Conservation (phyloP, 1,140 invertebrate genomes). For the Sarcophaga bullata region DNA sequence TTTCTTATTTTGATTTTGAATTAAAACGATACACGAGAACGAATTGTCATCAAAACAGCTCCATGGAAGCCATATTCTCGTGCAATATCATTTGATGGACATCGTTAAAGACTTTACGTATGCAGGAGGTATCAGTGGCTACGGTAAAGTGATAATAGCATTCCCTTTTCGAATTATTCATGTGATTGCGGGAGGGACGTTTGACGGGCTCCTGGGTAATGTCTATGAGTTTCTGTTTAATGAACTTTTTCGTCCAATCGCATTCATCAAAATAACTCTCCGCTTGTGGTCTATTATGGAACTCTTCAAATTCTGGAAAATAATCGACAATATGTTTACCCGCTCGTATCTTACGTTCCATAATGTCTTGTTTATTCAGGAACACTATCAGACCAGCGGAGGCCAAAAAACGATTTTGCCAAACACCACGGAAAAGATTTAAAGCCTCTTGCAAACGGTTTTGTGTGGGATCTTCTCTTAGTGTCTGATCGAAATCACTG, state of each 20-base stretch:
- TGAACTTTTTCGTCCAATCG: slow-evolving; percentile 73
- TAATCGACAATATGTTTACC: slow-evolving; percentile 73
- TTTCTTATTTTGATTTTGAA: not conserved
- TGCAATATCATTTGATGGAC: slow-evolving; percentile 77
- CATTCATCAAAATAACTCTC: slow-evolving; percentile 71
- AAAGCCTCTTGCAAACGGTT: slow-evolving; percentile 79
- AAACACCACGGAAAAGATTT: slow-evolving; percentile 78
- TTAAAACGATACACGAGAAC: slow-evolving; percentile 2
- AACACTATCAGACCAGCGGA: slow-evolving; percentile 82
- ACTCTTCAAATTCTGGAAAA: slow-evolving; percentile 74
- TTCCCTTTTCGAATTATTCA: slow-evolving; percentile 64
- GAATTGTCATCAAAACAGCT: slow-evolving; percentile 55
- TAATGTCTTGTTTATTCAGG: slow-evolving; percentile 84
- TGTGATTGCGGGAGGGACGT: slow-evolving; percentile 58
- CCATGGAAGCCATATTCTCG: slow-evolving; percentile 68
- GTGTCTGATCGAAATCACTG: slow-evolving; percentile 80
- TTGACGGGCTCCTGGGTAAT: slow-evolving; percentile 62
- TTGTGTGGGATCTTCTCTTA: slow-evolving; percentile 76
- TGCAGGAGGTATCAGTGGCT: slow-evolving; percentile 79
- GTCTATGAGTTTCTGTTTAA: slow-evolving; percentile 73
- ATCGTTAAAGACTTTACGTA: slow-evolving; percentile 76
- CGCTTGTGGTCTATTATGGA: slow-evolving; percentile 62
- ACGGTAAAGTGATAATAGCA: slow-evolving; percentile 79
- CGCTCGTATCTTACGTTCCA: slow-evolving; percentile 75
- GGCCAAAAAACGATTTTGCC: slow-evolving; percentile 80